Conservation (phyloP, 2,888 invertebrate genomes). For the Hyalella azteca region DNA sequence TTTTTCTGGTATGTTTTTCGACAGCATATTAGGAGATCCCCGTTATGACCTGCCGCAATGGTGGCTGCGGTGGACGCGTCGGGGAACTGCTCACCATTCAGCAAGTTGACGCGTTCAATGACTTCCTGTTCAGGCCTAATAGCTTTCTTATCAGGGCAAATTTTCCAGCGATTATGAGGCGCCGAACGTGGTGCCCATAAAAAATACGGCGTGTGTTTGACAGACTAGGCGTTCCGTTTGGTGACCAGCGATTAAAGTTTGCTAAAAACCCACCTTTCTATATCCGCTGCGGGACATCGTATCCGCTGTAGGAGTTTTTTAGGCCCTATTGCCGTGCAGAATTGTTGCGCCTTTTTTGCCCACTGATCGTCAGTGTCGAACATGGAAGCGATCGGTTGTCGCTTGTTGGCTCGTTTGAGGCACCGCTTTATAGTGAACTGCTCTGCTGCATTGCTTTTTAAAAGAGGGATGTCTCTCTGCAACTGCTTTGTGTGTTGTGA, state of each 20-base stretch:
- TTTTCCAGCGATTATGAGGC: conserved; percentile 30
- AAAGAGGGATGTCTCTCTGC: too few species aligned
- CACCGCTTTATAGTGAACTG: not conserved
- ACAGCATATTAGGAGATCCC: too few species aligned
- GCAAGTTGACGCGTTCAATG: too few species aligned
- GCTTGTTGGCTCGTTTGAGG: conserved; percentile 1
- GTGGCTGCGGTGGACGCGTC: too few species aligned
- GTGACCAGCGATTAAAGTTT: conserved; percentile 29
- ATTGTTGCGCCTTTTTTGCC: not conserved
- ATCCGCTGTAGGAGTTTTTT: conserved; percentile 8
- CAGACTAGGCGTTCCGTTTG: conserved; percentile 37
- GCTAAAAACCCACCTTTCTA: conserved; percentile 31
- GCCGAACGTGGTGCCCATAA: conserved; percentile 31
- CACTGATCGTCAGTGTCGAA: conserved; percentile 5
- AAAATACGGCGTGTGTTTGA: conserved; percentile 29
- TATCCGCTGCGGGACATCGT: conserved; percentile 25
- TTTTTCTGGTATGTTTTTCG: too few species aligned
- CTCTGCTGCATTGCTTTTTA: not conserved
- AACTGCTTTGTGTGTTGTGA: too few species aligned
- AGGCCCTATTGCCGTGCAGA: not conserved
- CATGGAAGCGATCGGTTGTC: conserved; percentile 17
- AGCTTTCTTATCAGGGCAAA: conserved; percentile 32
- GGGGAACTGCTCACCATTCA: too few species aligned
- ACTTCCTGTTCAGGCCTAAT: conserved; percentile 32
- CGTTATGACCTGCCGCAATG: too few species aligned